Conservation (phyloP, 2,888 invertebrate species). For the Lithosia quadra region DNA sequence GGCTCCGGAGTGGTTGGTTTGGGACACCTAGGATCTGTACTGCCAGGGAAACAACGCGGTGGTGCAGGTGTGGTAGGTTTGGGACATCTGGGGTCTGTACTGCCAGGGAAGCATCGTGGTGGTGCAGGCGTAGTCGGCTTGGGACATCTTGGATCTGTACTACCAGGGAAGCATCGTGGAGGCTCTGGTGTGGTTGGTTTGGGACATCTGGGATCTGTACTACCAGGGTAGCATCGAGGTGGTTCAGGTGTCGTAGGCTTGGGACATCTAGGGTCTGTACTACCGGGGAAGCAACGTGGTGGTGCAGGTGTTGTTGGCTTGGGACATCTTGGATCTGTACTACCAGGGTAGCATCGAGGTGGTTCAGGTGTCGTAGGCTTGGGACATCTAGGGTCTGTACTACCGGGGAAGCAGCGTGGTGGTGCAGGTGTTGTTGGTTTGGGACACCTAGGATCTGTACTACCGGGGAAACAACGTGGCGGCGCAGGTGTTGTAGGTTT, state of each 20-base stretch:
- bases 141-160: conserved; percentile 59
- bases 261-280: conserved; percentile 52
- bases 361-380: too few relatives aligned
- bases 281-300: conserved; percentile 55
- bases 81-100: conserved; percentile 60
- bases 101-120: conserved; percentile 62
- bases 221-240: conserved; percentile 30
- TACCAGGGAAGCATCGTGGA: conserved; percentile 45
- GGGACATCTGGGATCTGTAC: not conserved
- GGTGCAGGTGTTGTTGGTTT: conserved; percentile 47
- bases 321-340: conserved; percentile 19
- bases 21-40: conserved; percentile 60
- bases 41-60: conserved; percentile 61
- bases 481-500: too few relatives aligned
- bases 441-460: conserved; percentile 20
- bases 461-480: conserved; percentile 23
- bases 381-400: too few relatives aligned
- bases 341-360: conserved; percentile 22
- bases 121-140: conserved; percentile 49
- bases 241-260: conserved; percentile 35
- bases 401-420: conserved; percentile 25
- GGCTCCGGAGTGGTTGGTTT: conserved; percentile 37
- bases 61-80: conserved; percentile 52
- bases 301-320: conserved; percentile 21
- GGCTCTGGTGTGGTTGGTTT: not conserved